Evolutionary conservation across 2,113 vertebrate species (phyloP), one percentile per base, ranked within the genome.

Genomic region (Echinops telfairi): DNA sequence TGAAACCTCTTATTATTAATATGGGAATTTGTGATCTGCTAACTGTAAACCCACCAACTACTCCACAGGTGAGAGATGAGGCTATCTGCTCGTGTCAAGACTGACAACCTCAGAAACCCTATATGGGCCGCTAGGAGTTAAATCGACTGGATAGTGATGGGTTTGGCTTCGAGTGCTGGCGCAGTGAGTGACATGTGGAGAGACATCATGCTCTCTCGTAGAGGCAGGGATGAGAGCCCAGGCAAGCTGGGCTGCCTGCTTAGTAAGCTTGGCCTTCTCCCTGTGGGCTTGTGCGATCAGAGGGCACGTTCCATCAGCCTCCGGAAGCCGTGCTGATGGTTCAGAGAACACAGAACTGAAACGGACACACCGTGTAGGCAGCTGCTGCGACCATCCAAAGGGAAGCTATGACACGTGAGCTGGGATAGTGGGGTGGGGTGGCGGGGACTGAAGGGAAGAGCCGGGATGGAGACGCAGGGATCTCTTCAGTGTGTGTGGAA

Each of bases 301-400:
- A 90, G 62, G 70, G 47, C 36, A 70, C 12, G 93, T 88, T 77
- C 73, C 86, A 86, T 66, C 53, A 7, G 36, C 78, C 62, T 89
- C 83, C 1, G 1, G 68, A 92, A 95, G 93, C 88, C 83, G 60
- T 83, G 62, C 76, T 36, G 36, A 78, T 29, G 78, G 53, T 6
- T 89, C 33, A 16, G 6, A 25, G 57, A 57, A 19, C 25, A n/a
- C 88, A 70, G 64, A 87, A 68, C 19, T 29, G 57, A 86, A 86
- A 91, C 68, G 93, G 57, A 76, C 23, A 31, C 11, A n/a, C 43
- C 22, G 29, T 29, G 89, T 70, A 88, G 70, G 86, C 66, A 93
- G 68, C 33, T 70, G 77, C 31, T 57, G 29, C 6, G 25, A 40
- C 20, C 7, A 0, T 57, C 57, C 79, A 78, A 62, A 89, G 78